Percentiles rank a stretch among this genome's conserved stretches.
phyloP scores from a whole-genome alignment of 2,888 invertebrate genomes.

The Fabriciana adippe region DNA sequence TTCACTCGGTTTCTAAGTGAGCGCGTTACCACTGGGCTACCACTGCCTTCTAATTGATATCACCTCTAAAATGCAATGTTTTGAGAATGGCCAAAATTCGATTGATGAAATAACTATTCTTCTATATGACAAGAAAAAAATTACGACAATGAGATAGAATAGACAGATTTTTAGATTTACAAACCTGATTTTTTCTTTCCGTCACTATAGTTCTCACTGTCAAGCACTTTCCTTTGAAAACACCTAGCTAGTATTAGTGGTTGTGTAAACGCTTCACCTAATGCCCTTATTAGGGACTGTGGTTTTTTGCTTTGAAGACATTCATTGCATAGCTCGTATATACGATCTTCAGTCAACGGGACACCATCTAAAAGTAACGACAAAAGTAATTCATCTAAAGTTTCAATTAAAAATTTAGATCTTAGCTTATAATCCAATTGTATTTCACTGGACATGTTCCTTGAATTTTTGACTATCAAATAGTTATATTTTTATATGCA shows the following conservation, averaged over 20 bases:
- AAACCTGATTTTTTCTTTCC: constrained; percentile 62
- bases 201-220: constrained; percentile 66
- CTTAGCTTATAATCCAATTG: constrained; percentile 25
- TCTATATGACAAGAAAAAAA: no score
- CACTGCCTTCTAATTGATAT: no score
- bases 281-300: constrained; percentile 87
- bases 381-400: constrained; percentile 53
- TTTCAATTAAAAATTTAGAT: constrained; percentile 44
- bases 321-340: constrained; percentile 88
- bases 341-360: constrained; percentile 87
- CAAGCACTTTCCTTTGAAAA: constrained; percentile 81
- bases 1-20: no score
- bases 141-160: no score
- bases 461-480: constrained; percentile 6
- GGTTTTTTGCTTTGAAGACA: constrained; percentile 87
- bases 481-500: background rate
- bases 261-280: constrained; percentile 89
- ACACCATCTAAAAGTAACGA: constrained; percentile 61
- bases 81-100: no score
- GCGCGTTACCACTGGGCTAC: no score
- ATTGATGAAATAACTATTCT: no score
- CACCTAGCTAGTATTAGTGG: constrained; percentile 84
- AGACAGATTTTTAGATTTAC: constrained; percentile 23
- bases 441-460: constrained; percentile 19
- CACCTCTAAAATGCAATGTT: no score